These are phyloP conservation scores for Luscinia megarhynchos DNA, from an alignment of 2,797 vertebrate species.

Conservation along the genomic window DNA sequence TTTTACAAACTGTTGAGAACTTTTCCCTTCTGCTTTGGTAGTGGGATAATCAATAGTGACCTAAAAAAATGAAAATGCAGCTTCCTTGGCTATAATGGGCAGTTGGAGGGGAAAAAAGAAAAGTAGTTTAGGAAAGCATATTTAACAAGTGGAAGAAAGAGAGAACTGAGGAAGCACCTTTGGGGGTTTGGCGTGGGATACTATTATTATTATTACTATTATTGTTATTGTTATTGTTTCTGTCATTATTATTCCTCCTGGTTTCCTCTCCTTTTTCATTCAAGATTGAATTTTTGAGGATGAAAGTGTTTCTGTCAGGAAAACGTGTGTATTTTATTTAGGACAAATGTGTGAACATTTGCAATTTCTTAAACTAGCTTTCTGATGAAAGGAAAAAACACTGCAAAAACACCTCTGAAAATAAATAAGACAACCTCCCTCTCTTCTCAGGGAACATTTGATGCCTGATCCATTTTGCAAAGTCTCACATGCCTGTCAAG, in stretches of 20 bases:
- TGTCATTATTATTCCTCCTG: neutral
- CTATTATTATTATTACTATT: neutral
- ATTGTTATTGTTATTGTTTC: neutral
- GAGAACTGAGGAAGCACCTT: neutral
- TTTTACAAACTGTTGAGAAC: neutral
- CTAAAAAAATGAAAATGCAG: neutral
- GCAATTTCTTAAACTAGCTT: slow-evolving; percentile 39
- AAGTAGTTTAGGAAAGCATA: neutral
- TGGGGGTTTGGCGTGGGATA: neutral
- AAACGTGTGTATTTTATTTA: slow-evolving; percentile 40
- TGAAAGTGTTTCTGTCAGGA: slow-evolving; percentile 28
- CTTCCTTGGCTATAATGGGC: neutral
- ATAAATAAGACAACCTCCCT: slow-evolving; percentile 65
- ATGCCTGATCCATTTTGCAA: slow-evolving; percentile 52
- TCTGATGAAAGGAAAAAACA: slow-evolving; percentile 50
- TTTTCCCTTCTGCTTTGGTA: neutral
- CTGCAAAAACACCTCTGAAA: slow-evolving; percentile 61
- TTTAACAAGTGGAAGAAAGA: neutral
- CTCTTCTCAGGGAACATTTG: slow-evolving; percentile 55
- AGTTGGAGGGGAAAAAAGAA: neutral
- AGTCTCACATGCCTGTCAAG: slow-evolving; percentile 63
- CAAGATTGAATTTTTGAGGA: slow-evolving; percentile 18
- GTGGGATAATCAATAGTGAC: neutral
- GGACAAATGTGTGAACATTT: slow-evolving; percentile 63
- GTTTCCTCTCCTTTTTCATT: neutral